Percentiles rank a stretch among this genome's conserved stretches.
These are phyloP conservation scores for Rhagoletis zephyria DNA, from an alignment of 1,140 invertebrate species.

Conservation along the genomic window DNA sequence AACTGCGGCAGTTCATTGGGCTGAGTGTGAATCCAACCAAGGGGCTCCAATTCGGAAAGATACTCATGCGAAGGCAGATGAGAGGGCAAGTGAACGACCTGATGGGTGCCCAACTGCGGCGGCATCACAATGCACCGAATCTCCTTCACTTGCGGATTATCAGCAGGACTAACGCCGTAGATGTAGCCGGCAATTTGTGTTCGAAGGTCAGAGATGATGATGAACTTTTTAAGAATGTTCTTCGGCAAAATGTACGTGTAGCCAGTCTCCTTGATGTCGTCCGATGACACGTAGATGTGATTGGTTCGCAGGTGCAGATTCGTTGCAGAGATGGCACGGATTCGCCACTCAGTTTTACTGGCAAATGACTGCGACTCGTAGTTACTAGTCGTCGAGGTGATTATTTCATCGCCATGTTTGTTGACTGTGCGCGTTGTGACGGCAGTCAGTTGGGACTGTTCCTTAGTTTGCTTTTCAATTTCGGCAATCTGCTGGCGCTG, in stretches of 20 bases:
- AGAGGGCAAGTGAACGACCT: conserved; percentile 94
- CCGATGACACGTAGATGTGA: conserved; percentile 98
- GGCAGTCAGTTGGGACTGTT: conserved; percentile 97
- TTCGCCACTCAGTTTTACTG: conserved; percentile 98
- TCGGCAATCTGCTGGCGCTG: conserved; percentile 99
- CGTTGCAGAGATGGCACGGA: conserved; percentile 97
- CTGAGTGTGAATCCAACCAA: conserved; percentile 99
- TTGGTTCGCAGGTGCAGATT: conserved; percentile 98
- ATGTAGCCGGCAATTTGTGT: conserved; percentile 95
- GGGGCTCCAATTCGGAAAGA: conserved; percentile 93
- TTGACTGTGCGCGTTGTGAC: conserved; percentile 98
- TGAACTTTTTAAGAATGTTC: conserved; percentile 98
- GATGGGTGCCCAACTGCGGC: conserved; percentile 99
- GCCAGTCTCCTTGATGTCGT: conserved; percentile 99
- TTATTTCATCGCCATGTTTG: conserved; percentile 99
- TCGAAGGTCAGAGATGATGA: conserved; percentile 97
- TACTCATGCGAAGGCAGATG: conserved; percentile 94
- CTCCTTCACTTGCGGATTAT: conserved; percentile 98
- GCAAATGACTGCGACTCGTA: conserved; percentile 98
- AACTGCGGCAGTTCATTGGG: conserved; percentile 98
- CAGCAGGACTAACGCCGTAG: conserved; percentile 95
- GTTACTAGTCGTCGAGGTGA: conserved; percentile 98
- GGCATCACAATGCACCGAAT: conserved; percentile 97
- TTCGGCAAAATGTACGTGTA: conserved; percentile 99
- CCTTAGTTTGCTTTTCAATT: conserved; percentile 99